Conservation (phyloP, 2,113 vertebrate species). For the Sclerurus mexicanus region DNA sequence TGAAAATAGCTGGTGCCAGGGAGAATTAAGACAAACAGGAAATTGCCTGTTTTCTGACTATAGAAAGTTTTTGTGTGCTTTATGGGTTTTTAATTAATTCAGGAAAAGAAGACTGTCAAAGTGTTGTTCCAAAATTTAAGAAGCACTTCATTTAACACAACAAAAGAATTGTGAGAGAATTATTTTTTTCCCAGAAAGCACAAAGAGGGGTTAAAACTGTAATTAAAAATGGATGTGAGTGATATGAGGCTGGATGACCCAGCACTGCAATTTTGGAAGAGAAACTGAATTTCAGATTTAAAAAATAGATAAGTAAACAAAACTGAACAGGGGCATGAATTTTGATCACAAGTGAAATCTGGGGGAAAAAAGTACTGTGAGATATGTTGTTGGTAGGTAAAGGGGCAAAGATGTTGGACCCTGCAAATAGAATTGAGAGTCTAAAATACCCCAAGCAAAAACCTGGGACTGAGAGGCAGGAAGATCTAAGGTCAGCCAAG, state of each 20-base stretch:
- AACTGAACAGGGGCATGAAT: neutral
- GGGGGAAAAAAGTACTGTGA: rapidly evolving
- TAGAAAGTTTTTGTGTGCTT: neutral
- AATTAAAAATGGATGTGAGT: neutral
- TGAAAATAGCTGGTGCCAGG: neutral
- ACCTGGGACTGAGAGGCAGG: neutral
- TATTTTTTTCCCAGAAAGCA: neutral
- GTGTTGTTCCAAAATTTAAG: neutral
- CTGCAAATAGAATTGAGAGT: neutral
- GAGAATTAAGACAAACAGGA: neutral
- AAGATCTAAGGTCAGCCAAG: neutral
- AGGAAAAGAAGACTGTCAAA: neutral
- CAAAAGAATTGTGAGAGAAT: neutral
- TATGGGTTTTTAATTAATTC: neutral
- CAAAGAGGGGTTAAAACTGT: neutral
- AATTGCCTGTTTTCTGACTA: neutral
- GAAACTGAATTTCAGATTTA: neutral
- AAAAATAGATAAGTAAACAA: neutral
- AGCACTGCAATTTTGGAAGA: neutral
- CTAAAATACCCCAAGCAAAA: neutral
- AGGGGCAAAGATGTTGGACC: neutral
- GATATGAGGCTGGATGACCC: neutral
- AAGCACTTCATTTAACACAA: neutral
- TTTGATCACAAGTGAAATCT: neutral
- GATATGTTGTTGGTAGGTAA: neutral